A percentile compares a stretch with the other conserved stretches of the same genome.
Evolutionary conservation across 2,888 invertebrate genomes (phyloP).

Genomic region (Allolobophora icterica): DNA sequence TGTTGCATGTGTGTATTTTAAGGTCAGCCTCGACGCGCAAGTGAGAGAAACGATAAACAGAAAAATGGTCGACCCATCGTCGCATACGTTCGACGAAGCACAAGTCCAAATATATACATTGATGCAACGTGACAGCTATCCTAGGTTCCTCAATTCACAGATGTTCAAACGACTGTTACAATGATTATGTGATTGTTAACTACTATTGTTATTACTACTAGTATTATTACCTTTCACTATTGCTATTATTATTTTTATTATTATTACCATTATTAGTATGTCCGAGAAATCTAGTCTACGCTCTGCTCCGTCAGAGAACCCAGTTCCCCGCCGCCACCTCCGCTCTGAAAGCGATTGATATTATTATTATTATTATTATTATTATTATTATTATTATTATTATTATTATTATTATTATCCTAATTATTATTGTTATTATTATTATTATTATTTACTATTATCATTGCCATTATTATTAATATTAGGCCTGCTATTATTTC

Average conservation of each 20-base stretch:
- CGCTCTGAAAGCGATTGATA: no score
- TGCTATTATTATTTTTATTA: not conserved
- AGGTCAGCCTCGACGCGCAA: slow-evolving; percentile 95
- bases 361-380: not conserved
- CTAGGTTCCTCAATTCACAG: slow-evolving; percentile 91
- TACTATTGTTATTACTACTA: slow-evolving; percentile 27
- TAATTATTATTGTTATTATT: not conserved
- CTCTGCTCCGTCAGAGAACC: no score
- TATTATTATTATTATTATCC: not conserved
- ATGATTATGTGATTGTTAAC: slow-evolving; percentile 23
- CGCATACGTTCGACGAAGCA: slow-evolving; percentile 98
- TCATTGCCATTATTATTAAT: no score
- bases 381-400: not conserved
- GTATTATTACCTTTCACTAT: slow-evolving; percentile 25
- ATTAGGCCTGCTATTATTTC: no score
- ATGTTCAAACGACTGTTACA: slow-evolving; percentile 80
- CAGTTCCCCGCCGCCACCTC: no score
- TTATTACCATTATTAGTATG: slow-evolving; percentile 14
- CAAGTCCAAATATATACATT: slow-evolving; percentile 99
- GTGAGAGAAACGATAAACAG: slow-evolving; percentile 97
- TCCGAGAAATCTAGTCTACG: no score
- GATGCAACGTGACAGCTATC: slow-evolving; percentile 99
- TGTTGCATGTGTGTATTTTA: no score
- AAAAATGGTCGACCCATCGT: slow-evolving; percentile 92
- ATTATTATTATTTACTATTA: not conserved